These are phyloP conservation scores for Acromyrmex charruanus DNA, from an alignment of 1,140 invertebrate genomes.

Conservation along the genomic window DNA sequence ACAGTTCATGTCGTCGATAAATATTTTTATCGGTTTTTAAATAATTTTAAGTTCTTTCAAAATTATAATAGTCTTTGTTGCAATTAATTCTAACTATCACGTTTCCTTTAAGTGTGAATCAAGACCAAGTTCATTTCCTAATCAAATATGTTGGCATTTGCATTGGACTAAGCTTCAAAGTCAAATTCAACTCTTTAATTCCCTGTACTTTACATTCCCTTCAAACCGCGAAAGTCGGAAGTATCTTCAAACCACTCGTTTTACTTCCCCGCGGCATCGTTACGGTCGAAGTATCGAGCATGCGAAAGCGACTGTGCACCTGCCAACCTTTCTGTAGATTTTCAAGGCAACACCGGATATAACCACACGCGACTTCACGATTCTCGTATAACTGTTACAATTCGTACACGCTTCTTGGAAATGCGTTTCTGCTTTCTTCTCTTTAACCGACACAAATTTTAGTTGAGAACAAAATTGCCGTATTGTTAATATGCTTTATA, in stretches of 20 bases:
- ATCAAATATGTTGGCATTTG: neutral
- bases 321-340: neutral
- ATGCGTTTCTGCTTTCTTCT: constrained; percentile 16
- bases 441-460: constrained; percentile 26
- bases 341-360: constrained; percentile 16
- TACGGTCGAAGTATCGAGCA: constrained; percentile 33
- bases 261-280: constrained; percentile 6
- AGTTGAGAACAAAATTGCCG: constrained; percentile 19
- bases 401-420: constrained; percentile 23
- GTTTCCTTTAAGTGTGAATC: neutral
- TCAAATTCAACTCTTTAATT: constrained; percentile 30
- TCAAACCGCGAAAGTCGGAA: constrained; percentile 5
- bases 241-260: constrained; percentile 8
- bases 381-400: constrained; percentile 38
- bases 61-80: neutral
- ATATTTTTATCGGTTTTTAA: neutral
- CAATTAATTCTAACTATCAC: neutral
- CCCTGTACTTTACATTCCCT: neutral
- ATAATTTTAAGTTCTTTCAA: neutral
- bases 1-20: neutral
- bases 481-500: neutral
- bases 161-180: constrained; percentile 7
- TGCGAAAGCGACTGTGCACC: neutral
- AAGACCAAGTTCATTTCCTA: neutral
- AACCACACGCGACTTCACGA: constrained; percentile 34